Conservation (phyloP, 2,113 vertebrate species). For the Gasterosteus nipponicus region DNA sequence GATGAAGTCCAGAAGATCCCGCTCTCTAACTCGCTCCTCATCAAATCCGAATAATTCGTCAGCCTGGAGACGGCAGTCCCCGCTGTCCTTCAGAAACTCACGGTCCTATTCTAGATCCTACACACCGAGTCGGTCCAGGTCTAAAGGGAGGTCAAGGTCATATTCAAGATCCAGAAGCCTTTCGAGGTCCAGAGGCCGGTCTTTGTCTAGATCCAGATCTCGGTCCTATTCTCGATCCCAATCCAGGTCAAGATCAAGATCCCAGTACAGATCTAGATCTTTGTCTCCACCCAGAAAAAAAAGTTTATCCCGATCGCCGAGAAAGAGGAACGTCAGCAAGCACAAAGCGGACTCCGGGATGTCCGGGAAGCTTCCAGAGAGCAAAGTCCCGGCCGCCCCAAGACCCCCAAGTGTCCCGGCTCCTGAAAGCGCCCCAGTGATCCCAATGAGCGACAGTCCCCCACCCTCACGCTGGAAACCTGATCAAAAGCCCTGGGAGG, state of each 20-base stretch:
- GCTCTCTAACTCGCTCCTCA: conserved; percentile 82
- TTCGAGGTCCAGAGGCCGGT: conserved; percentile 65
- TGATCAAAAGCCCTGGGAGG: conserved; percentile 98
- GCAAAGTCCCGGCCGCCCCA: conserved; percentile 70
- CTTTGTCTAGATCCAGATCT: conserved; percentile 77
- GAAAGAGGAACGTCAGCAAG: conserved; percentile 73
- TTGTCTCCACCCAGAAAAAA: conserved; percentile 69
- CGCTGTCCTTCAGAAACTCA: conserved; percentile 80
- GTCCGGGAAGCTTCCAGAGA: conserved; percentile 77
- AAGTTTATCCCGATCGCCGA: conserved; percentile 79
- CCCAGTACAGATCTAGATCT: conserved; percentile 71
- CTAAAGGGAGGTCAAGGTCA: conserved; percentile 82
- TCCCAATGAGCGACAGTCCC: conserved; percentile 95
- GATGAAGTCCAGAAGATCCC: conserved; percentile 81
- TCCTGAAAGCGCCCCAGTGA: conserved; percentile 86
- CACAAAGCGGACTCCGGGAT: conserved; percentile 77
- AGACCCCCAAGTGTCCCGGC: conserved; percentile 47
- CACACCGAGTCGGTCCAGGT: conserved; percentile 82
- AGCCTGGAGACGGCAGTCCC: conserved; percentile 80
- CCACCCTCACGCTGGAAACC: conserved; percentile 99
- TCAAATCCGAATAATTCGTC: conserved; percentile 80
- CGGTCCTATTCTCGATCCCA: conserved; percentile 81
- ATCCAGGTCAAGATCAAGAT: conserved; percentile 68
- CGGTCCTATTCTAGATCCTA: conserved; percentile 85
- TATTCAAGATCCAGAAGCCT: conserved; percentile 79